phyloP scores from a whole-genome alignment of 2,113 vertebrate genomes.

The Hippolais icterina region DNA sequence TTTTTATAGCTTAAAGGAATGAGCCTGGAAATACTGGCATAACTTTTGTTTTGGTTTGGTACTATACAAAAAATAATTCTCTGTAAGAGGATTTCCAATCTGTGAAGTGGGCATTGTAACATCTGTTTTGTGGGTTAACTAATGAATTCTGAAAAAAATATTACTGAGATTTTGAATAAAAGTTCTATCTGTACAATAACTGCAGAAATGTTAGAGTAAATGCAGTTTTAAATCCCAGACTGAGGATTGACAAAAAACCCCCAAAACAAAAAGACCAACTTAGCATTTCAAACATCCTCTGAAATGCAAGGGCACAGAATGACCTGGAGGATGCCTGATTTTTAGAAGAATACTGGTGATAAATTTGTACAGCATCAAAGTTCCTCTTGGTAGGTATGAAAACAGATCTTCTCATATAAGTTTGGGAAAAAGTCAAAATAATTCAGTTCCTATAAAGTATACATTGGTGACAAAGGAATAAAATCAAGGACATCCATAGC shows the following conservation, averaged over 20 bases:
- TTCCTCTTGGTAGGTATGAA: not conserved
- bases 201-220: not conserved
- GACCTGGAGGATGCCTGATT: not conserved
- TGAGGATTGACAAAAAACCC: not conserved
- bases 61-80: not conserved
- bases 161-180: not conserved
- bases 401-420: not conserved
- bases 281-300: not conserved
- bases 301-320: not conserved
- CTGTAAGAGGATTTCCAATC: not conserved
- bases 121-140: not conserved
- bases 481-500: not conserved
- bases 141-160: not conserved
- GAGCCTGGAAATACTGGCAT: not conserved
- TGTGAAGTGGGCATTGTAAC: not conserved
- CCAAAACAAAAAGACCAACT: not conserved
- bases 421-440: not conserved
- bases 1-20: not conserved
- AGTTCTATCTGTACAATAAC: not conserved
- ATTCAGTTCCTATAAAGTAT: not conserved
- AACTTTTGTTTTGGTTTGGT: not conserved
- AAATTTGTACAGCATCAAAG: not conserved
- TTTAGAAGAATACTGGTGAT: not conserved
- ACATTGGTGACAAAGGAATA: not conserved
- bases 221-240: not conserved